Percentiles rank a stretch among this genome's conserved stretches.
Conservation (phyloP, 1,140 invertebrate genomes). For the Drosophila subpulchrella region DNA sequence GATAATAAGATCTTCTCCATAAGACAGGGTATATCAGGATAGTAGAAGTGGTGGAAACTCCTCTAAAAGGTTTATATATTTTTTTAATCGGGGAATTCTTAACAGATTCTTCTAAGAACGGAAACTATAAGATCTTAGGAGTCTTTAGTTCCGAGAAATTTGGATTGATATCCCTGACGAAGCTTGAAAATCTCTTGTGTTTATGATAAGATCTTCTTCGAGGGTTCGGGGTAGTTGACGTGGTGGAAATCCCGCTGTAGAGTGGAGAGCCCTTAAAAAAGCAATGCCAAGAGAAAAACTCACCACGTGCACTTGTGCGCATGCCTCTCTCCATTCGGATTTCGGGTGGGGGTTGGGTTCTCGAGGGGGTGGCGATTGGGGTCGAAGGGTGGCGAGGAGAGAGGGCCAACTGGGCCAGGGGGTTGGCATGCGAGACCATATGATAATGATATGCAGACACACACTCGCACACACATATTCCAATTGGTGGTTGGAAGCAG, state of each 20-base stretch:
- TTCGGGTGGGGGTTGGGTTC: conserved; percentile 21
- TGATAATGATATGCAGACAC: conserved; percentile 73
- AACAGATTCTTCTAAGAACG: no score
- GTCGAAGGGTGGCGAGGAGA: not conserved
- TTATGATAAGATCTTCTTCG: conserved; percentile 8
- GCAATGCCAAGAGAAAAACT: conserved; percentile 25
- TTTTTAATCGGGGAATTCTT: no score
- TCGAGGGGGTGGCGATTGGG: conserved; percentile 14
- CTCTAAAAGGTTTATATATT: no score
- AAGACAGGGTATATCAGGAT: no score
- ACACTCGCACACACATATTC: conserved; percentile 35
- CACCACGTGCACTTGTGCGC: conserved; percentile 77
- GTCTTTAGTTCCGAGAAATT: no score
- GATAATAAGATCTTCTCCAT: no score
- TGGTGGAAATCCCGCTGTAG: conserved; percentile 13
- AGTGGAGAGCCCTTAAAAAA: conserved; percentile 15
- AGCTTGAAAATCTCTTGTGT: not conserved
- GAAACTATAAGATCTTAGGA: no score
- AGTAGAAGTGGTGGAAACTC: no score
- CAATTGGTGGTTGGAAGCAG: conserved; percentile 72
- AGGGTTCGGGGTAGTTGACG: conserved; percentile 12
- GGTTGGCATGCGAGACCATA: conserved; percentile 63
- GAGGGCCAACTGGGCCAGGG: conserved; percentile 11
- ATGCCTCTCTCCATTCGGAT: conserved; percentile 37
- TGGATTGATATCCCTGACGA: not conserved